These are phyloP conservation scores for Emys orbicularis DNA, from an alignment of 2,797 vertebrate genomes.

Conservation along the genomic window DNA sequence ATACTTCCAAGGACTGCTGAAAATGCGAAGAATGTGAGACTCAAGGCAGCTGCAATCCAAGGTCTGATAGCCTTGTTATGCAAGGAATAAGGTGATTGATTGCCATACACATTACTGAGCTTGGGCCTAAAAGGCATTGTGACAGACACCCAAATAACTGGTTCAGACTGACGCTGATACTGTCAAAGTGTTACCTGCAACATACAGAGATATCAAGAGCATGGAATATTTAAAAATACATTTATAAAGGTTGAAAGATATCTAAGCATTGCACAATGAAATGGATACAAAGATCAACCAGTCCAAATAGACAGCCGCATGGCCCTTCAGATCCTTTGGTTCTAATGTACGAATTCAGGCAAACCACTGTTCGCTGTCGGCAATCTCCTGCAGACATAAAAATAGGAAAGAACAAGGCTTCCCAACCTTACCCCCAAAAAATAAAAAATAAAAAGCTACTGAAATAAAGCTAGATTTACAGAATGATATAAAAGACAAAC, in stretches of 20 bases:
- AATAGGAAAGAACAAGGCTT: neutral
- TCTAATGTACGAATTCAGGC: neutral
- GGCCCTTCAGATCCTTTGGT: neutral
- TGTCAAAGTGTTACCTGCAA: neutral
- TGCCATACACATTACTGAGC: accelerated
- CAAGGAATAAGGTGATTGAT: accelerated
- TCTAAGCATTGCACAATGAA: conserved; percentile 26
- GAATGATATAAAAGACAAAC: neutral
- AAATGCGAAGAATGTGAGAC: neutral
- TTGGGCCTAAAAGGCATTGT: neutral
- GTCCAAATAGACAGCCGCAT: neutral
- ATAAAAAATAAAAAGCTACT: neutral
- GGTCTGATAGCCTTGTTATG: accelerated
- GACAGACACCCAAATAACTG: neutral
- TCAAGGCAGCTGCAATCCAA: neutral
- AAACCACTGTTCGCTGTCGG: neutral
- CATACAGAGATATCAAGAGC: neutral
- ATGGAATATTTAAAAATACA: neutral
- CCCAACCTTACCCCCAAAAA: neutral
- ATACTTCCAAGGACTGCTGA: neutral
- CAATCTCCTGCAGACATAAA: neutral
- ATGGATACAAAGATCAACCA: conserved; percentile 26
- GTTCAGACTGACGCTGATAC: neutral
- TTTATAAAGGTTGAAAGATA: neutral
- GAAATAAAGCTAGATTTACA: neutral